A percentile compares a stretch with the other conserved stretches of the same genome.
Evolutionary conservation across 2,888 invertebrate species (phyloP).

Genomic region (Auanema freiburgensis): DNA sequence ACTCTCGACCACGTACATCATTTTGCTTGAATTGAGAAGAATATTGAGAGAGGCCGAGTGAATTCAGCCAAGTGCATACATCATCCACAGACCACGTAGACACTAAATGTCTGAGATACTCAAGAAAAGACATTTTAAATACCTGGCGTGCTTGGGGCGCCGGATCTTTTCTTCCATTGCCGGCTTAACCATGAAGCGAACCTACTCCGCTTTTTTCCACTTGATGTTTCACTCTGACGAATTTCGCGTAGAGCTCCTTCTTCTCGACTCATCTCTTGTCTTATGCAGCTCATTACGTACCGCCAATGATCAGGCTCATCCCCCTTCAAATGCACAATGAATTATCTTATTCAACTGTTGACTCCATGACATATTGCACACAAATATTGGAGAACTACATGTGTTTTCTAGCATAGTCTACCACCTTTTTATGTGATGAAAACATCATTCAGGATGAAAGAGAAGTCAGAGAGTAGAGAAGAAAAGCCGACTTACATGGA

Average conservation of each 20-base stretch:
- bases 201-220: conserved; percentile 33
- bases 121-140: not conserved
- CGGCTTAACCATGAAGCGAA: conserved; percentile 37
- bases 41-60: conserved; percentile 85
- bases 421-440: too few species aligned
- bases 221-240: conserved; percentile 8
- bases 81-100: conserved; percentile 82
- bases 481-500: conserved; percentile 26
- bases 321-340: conserved; percentile 27
- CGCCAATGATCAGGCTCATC: conserved; percentile 49
- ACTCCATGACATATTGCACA: too few species aligned
- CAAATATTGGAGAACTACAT: too few species aligned
- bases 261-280: conserved; percentile 45
- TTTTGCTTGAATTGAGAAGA: conserved; percentile 79
- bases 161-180: conserved; percentile 27
- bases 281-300: conserved; percentile 45
- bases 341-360: too few species aligned
- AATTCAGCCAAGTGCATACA: conserved; percentile 86
- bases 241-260: conserved; percentile 40
- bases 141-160: conserved; percentile 13
- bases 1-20: conserved; percentile 40
- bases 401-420: too few species aligned
- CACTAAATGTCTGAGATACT: conserved; percentile 28
- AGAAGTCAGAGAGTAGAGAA: too few species aligned
- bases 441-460: too few species aligned